Conservation (phyloP, 2,888 invertebrate genomes). For the Furcula furcula region DNA sequence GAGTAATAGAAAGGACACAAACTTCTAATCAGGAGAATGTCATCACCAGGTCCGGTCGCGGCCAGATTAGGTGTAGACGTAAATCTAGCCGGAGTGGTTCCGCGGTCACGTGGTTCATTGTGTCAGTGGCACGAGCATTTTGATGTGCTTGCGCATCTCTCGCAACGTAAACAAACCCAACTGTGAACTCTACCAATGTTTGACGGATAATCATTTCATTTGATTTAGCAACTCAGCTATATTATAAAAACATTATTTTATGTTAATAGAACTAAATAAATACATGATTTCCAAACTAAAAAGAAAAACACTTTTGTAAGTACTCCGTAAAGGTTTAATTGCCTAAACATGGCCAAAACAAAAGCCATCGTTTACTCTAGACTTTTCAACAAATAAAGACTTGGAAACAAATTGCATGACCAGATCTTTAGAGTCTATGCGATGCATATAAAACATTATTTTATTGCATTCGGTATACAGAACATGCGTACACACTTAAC, state of each 20-base stretch:
- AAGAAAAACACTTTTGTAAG: no score
- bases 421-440: no score
- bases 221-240: no score
- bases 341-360: no score
- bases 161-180: slow-evolving; percentile 15
- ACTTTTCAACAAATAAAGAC: neutral
- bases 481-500: neutral
- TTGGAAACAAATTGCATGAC: neutral
- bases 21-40: neutral
- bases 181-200: neutral
- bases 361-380: no score
- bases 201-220: neutral
- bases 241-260: no score
- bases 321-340: no score
- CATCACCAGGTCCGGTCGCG: neutral
- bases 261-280: no score
- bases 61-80: slow-evolving; percentile 1
- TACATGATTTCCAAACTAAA: no score
- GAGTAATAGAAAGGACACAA: neutral
- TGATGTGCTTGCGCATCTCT: slow-evolving; percentile 18
- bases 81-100: slow-evolving; percentile 8
- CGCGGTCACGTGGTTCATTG: slow-evolving; percentile 38
- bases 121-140: slow-evolving; percentile 46
- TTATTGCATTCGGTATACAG: neutral
- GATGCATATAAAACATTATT: neutral